phyloP scores from a whole-genome alignment of 2,888 invertebrate species.

The Bugula neritina region DNA sequence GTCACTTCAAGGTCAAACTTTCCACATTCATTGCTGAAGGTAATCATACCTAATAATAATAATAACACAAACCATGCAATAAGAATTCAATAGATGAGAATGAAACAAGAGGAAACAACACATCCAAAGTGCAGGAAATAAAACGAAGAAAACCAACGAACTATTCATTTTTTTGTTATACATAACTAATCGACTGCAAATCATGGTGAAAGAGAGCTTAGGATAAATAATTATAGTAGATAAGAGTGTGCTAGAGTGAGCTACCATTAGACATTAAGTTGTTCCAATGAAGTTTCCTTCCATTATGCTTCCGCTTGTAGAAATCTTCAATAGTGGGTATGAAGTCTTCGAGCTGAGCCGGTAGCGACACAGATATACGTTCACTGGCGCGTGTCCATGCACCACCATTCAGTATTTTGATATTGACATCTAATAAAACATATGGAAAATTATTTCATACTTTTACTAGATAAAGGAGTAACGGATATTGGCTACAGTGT shows the following conservation, averaged over 20 bases:
- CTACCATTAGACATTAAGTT: slow-evolving; percentile 99
- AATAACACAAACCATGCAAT: too few species aligned
- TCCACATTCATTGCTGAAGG: slow-evolving; percentile 80
- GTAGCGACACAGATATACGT: slow-evolving; percentile 87
- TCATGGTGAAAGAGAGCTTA: too few species aligned
- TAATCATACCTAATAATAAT: slow-evolving; percentile 66
- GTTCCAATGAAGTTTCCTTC: slow-evolving; percentile 94
- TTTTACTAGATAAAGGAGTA: too few species aligned
- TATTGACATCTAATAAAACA: slow-evolving; percentile 68
- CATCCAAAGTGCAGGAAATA: too few species aligned
- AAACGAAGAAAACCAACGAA: too few species aligned
- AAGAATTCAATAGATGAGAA: too few species aligned
- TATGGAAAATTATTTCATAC: too few species aligned
- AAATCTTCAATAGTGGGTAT: slow-evolving; percentile 97
- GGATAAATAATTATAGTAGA: background rate
- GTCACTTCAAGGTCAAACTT: slow-evolving; percentile 96
- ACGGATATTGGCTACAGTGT: too few species aligned
- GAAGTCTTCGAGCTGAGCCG: slow-evolving; percentile 94
- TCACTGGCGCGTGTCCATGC: slow-evolving; percentile 93
- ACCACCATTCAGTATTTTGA: slow-evolving; percentile 96
- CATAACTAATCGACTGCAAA: too few species aligned
- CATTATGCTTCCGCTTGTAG: slow-evolving; percentile 94
- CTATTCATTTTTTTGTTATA: too few species aligned
- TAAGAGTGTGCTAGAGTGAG: background rate
- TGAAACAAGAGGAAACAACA: too few species aligned